Evolutionary conservation across 2,797 vertebrate genomes (phyloP).

Genomic region (Molossus molossus): DNA sequence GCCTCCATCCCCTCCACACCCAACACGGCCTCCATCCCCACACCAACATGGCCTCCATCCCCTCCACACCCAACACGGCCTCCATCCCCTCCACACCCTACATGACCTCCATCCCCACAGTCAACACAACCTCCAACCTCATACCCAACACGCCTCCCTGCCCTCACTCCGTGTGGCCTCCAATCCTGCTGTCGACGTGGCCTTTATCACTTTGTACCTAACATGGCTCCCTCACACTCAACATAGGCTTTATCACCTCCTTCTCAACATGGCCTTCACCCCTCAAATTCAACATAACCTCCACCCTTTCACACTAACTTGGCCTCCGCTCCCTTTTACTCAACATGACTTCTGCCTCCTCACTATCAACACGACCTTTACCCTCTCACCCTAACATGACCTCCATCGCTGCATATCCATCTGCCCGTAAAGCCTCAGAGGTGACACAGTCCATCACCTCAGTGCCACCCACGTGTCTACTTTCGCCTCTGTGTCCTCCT

Average conservation of each 20-base stretch:
- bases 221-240: background rate
- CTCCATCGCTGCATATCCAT: background rate
- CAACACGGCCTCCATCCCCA: too few relatives aligned
- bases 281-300: background rate
- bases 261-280: background rate
- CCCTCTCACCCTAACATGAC: background rate
- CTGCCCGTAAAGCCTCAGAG: too few relatives aligned
- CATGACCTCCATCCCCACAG: too few relatives aligned
- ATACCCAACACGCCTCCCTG: too few relatives aligned
- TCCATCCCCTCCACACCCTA: background rate
- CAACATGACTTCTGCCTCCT: too few relatives aligned
- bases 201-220: background rate
- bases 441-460: background rate
- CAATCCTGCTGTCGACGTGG: too few relatives aligned
- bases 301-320: too few relatives aligned
- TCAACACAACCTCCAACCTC: background rate
- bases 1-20: too few relatives aligned
- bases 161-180: background rate
- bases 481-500: rapidly evolving
- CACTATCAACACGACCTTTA: background rate
- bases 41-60: background rate
- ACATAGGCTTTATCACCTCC: background rate
- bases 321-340: background rate
- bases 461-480: rapidly evolving
- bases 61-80: background rate